Evolutionary conservation across 2,797 vertebrate genomes (phyloP).

Genomic region (Erethizon dorsatum): DNA sequence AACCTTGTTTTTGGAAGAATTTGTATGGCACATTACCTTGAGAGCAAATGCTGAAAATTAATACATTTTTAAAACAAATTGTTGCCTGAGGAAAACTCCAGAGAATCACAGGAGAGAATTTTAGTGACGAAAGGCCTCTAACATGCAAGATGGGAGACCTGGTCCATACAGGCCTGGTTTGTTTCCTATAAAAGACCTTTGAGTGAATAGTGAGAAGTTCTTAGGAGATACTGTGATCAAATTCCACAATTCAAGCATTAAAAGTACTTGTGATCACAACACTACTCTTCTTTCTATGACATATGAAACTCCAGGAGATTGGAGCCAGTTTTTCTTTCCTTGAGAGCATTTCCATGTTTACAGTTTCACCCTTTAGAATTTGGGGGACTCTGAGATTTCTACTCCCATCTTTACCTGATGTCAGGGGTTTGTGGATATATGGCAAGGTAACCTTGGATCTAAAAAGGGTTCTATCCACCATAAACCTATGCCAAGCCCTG

Average conservation of each 20-base stretch:
- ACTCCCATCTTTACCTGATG: neutral
- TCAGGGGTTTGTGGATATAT: neutral
- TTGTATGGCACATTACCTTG: neutral
- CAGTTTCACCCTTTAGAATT: neutral
- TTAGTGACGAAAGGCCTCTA: neutral
- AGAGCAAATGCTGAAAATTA: neutral
- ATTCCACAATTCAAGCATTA: neutral
- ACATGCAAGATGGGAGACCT: neutral
- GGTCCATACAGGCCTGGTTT: neutral
- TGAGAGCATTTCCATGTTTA: neutral
- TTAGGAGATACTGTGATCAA: neutral
- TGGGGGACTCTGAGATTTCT: neutral
- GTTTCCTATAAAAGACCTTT: neutral
- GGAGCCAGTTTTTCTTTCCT: neutral
- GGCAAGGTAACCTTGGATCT: neutral
- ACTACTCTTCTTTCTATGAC: neutral
- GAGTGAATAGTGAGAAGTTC: no score
- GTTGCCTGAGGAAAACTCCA: neutral
- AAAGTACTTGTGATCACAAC: neutral
- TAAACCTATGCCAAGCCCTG: neutral
- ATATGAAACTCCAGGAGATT: neutral
- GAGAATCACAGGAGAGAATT: neutral
- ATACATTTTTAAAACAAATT: neutral
- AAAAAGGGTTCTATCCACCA: neutral
- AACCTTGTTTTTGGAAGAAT: neutral